Base-by-base conservation (phyloP, 2,888 invertebrate genomes). In the Cephus pulcher region DNA sequence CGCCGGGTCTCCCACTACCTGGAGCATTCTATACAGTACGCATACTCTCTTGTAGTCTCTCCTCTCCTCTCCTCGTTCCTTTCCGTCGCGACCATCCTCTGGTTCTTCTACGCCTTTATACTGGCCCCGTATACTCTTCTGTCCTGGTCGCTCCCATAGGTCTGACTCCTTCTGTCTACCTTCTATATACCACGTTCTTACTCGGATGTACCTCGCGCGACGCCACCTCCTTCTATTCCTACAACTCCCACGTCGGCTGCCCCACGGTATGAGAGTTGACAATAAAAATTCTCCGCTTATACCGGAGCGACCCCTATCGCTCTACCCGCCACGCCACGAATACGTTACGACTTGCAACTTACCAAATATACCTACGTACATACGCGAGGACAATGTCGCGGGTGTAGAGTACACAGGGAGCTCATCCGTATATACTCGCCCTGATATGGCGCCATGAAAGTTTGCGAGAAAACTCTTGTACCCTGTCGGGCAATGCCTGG, bases 1-100 rank as follows among this genome's bases (percentile, higher is more conserved):
- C 89, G 90, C 89, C 88, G 84, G 37, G 56, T 56, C 56, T 56
- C 56, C 56, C 56, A 56, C 56, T 56, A 23, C 15, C 56, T 56
- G 15, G 56, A 56, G 56, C 56, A 56, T 56, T 56, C 56, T 56
- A 56, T 56, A 56, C 56, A 15, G 56, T 56, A 56, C 56, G 56
- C 56, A 56, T 56, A 56, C 56, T 56, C 56, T 23, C 56, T 56
- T 23, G 56, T 6, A 56, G 83, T 82, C 81, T 84, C 77, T 80
- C 82, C 77, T 80, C 82, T 15, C 80, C 79, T 78, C 71, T 34
- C 71, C 73, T 40, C 69, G 15, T 73, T 73, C 73, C 40, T 34
- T 73, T 37, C 56, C 75, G 6, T 23, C 23, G 56, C 6, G 56
- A 56, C 56, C 56, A 56, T 23, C 56, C 23, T 56, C 35, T 12